Conservation (phyloP, 1,140 invertebrate species). For the Brachionus koreanus region DNA sequence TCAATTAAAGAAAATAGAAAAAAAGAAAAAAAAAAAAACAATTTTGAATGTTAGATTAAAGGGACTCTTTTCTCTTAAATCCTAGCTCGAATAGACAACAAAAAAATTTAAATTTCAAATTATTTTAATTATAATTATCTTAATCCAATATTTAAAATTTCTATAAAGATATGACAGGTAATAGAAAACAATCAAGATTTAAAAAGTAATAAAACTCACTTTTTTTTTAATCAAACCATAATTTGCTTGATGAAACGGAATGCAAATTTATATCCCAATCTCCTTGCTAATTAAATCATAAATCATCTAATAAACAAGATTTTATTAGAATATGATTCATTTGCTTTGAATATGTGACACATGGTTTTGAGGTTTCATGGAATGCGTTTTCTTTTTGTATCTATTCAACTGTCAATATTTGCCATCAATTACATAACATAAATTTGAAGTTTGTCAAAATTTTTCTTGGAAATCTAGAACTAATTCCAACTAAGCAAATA, state of each 20-base stretch:
- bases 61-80: neutral
- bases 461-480: neutral
- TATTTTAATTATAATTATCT: constrained; percentile 29
- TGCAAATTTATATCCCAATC: constrained; percentile 2
- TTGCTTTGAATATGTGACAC: neutral
- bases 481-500: neutral
- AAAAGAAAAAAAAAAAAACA: neutral
- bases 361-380: neutral
- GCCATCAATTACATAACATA: neutral
- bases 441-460: neutral
- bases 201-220: neutral
- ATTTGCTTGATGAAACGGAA: constrained; percentile 7
- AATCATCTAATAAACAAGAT: constrained; percentile 30
- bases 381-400: neutral
- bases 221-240: constrained; percentile 5
- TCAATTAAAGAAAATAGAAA: neutral
- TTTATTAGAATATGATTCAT: constrained; percentile 34
- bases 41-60: neutral
- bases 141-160: constrained; percentile 34
- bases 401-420: neutral
- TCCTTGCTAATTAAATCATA: constrained; percentile 10
- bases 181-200: neutral
- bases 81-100: neutral
- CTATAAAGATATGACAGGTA: constrained; percentile 18
- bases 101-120: constrained; percentile 27